Evolutionary conservation across 2,797 vertebrate genomes (phyloP).

Genomic region (Craterocephalus amniculus): DNA sequence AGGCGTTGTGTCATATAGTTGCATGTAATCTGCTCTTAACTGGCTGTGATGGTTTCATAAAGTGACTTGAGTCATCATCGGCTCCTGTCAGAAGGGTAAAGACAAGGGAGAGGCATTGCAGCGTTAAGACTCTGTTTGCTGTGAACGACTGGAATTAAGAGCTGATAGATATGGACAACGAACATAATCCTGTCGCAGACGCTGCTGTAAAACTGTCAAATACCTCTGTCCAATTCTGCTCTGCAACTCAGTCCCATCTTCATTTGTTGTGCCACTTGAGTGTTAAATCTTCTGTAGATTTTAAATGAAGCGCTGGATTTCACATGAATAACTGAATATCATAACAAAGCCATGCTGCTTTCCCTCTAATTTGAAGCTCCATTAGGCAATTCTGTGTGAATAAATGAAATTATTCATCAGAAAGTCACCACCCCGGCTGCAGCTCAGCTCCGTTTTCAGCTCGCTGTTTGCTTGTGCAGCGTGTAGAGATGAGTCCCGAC

Average conservation of each 20-base stretch:
- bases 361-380: slow-evolving; percentile 41
- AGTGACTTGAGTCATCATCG: background rate
- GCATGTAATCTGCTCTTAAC: background rate
- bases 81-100: slow-evolving; percentile 26
- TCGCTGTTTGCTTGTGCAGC: slow-evolving; percentile 21
- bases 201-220: slow-evolving; percentile 37
- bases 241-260: slow-evolving; percentile 3
- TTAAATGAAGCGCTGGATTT: slow-evolving; percentile 22
- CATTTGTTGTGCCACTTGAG: slow-evolving; percentile 18
- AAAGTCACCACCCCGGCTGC: background rate
- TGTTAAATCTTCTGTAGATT: slow-evolving; percentile 28
- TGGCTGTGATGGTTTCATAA: background rate
- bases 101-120: slow-evolving; percentile 5
- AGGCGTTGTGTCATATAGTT: background rate
- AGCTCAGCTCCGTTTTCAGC: slow-evolving; percentile 4
- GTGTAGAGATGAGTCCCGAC: slow-evolving; percentile 1
- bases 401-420: slow-evolving; percentile 25
- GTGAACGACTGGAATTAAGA: slow-evolving; percentile 11
- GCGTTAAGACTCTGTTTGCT: slow-evolving; percentile 26
- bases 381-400: slow-evolving; percentile 27
- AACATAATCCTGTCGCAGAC: slow-evolving; percentile 22
- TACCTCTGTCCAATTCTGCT: background rate
- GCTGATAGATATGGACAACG: slow-evolving; percentile 30
- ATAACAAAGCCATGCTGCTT: slow-evolving; percentile 3
- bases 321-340: slow-evolving; percentile 13